Evolutionary conservation across 30 jellyfish, hydroid and myxozoan genomes (phyloP), one percentile per base, ranked within the genome.

Genomic region (Cassiopea andromeda): DNA sequence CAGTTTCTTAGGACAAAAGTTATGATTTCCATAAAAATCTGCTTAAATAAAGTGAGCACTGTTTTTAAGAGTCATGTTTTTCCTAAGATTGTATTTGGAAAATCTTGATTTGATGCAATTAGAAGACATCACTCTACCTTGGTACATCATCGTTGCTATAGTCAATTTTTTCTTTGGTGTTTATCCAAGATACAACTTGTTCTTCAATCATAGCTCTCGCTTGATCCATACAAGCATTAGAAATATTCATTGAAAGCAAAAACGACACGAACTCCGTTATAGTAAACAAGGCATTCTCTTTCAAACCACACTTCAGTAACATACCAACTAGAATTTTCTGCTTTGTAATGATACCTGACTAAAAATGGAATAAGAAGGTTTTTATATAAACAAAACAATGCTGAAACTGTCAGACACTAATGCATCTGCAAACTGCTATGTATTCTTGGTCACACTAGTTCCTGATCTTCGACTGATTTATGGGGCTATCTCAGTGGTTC

Each of bases 151-250:
- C 76, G n/a, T 67, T 10, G 13, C 0, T 61, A 12, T 47, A 12
- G 13, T 17, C 5, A 59, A 67, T 13, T 48, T 77, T 77, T 71
- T 59, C 90, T 17, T 78, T 79, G 2, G 90, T 72, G 2, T 69
- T 87, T 17, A 69, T 48, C 94, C 94, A 87, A 16, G 78, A 45
- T 9, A 46, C n/a, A 57, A 87, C 85, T 58, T 87, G 94, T 60
- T 78, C 87, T 13, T 83, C 17, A 45, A 78, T 78, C 44, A 87
- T 46, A 48, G 70, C 72, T 5, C 57, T 44, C 1, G 54, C 50
- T 19, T 19, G 16, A 0, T 70, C 79, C 50, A 5, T 3, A 27
- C 57, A 70, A 1, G 16, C 16, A 18, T 70, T 16, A 70, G 2
- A 5, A 14, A 66, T 66, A 66, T 66, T 27, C 2, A 54, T 27